Percentiles rank a stretch among this genome's conserved stretches.
These are phyloP conservation scores for Tribolium freemani DNA, from an alignment of 2,888 invertebrate genomes.

Conservation along the genomic window DNA sequence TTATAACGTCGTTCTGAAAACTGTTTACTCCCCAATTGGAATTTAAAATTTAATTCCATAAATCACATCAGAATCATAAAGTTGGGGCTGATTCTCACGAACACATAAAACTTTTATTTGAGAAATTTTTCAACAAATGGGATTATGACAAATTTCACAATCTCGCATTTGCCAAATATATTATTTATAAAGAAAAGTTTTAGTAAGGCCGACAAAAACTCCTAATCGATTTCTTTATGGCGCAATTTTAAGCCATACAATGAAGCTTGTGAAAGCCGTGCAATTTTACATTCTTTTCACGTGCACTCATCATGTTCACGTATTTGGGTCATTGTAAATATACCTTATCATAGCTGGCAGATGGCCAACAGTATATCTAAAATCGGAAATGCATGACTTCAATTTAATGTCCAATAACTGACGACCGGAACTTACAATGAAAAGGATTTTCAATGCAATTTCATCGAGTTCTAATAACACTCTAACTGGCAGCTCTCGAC, in stretches of 20 bases:
- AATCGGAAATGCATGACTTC: conserved; percentile 38
- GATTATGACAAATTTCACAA: background rate
- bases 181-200: background rate
- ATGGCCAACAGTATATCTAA: conserved; percentile 29
- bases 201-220: background rate
- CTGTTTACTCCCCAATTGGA: conserved; percentile 9
- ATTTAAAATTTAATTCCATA: conserved; percentile 23
- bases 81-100: background rate
- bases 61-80: conserved; percentile 18
- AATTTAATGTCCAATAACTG: conserved; percentile 18
- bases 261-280: background rate
- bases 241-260: conserved; percentile 2
- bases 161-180: background rate
- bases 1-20: conserved; percentile 9
- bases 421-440: conserved; percentile 1
- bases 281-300: conserved; percentile 21
- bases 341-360: conserved; percentile 26
- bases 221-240: conserved; percentile 15
- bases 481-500: background rate
- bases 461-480: background rate
- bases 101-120: conserved; percentile 7
- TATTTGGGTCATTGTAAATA: conserved; percentile 38
- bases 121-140: background rate
- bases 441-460: conserved; percentile 5
- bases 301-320: conserved; percentile 20